These are phyloP conservation scores for Brachypodius melanocephalos DNA, from an alignment of 2,113 vertebrate genomes.

Conservation along the genomic window DNA sequence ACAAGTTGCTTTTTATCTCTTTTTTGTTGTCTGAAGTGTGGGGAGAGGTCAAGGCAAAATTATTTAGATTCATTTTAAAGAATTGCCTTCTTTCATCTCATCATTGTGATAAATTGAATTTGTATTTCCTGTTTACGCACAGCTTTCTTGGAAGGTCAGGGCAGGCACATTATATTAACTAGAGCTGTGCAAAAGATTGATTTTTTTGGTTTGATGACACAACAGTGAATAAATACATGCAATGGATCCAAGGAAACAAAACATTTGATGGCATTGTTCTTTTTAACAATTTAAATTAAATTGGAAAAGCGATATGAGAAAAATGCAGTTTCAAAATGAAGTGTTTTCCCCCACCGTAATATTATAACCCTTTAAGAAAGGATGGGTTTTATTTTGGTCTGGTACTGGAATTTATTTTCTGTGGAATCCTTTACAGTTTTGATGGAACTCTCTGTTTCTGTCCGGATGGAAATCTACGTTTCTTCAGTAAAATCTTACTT, in stretches of 20 bases:
- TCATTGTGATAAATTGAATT: constrained; percentile 30
- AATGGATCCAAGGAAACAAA: neutral
- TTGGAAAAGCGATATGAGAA: neutral
- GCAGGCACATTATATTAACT: neutral
- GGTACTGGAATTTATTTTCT: neutral
- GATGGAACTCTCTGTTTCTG: neutral
- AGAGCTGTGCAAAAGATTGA: neutral
- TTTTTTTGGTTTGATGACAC: neutral
- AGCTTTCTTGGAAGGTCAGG: neutral
- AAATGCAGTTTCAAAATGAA: neutral
- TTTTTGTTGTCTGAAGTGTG: neutral
- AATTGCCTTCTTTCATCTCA: constrained; percentile 9
- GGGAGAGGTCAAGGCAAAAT: constrained; percentile 11
- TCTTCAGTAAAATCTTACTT: neutral
- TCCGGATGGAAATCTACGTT: neutral
- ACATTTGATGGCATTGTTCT: neutral
- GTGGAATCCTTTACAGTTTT: neutral
- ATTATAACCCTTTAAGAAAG: neutral
- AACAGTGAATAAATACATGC: neutral
- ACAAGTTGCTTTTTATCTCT: constrained; percentile 13
- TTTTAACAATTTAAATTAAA: neutral
- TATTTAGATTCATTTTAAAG: constrained; percentile 37
- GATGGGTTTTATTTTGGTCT: neutral
- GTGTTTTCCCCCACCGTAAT: accelerated
- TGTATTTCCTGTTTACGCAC: constrained; percentile 16